Percentiles rank a stretch among this genome's conserved stretches.
These are phyloP conservation scores for Harlomillsia oculata DNA, from an alignment of 1,140 invertebrate genomes.

Conservation along the genomic window DNA sequence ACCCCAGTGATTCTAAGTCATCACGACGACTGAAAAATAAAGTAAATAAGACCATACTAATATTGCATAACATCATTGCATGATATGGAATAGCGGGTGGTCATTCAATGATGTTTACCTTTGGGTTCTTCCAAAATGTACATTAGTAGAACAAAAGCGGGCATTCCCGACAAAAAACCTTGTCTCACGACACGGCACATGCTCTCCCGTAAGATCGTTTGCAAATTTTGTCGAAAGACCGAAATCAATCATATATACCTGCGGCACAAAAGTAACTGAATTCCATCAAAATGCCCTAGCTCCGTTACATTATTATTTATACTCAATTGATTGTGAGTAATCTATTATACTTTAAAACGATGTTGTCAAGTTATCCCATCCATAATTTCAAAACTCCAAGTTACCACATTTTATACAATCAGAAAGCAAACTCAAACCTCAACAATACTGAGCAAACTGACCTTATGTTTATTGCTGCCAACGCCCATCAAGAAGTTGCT, in stretches of 20 bases:
- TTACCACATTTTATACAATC: no score
- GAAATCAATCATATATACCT: conserved; percentile 92
- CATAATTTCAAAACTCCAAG: no score
- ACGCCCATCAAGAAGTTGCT: conserved; percentile 98
- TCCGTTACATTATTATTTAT: neutral
- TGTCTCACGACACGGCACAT: conserved; percentile 88
- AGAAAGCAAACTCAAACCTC: no score
- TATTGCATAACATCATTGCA: neutral
- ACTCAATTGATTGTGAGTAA: no score
- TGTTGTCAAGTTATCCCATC: no score
- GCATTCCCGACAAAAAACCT: conserved; percentile 95
- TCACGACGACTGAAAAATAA: conserved; percentile 59
- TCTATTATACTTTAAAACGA: no score
- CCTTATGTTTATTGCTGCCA: conserved; percentile 85
- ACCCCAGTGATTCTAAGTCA: conserved; percentile 92
- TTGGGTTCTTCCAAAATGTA: conserved; percentile 83
- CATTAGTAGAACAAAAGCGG: conserved; percentile 92
- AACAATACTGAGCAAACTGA: no score
- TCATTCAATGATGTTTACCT: conserved; percentile 42
- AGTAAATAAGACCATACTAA: neutral
- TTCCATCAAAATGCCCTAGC: conserved; percentile 22
- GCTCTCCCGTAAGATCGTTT: conserved; percentile 69
- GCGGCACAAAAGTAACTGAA: conserved; percentile 52
- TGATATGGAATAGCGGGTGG: neutral
- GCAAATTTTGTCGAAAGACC: conserved; percentile 92